These are phyloP conservation scores for Orbicella faveolata DNA, from an alignment of 64 coral and sea anemone genomes.

Conservation along the genomic window DNA sequence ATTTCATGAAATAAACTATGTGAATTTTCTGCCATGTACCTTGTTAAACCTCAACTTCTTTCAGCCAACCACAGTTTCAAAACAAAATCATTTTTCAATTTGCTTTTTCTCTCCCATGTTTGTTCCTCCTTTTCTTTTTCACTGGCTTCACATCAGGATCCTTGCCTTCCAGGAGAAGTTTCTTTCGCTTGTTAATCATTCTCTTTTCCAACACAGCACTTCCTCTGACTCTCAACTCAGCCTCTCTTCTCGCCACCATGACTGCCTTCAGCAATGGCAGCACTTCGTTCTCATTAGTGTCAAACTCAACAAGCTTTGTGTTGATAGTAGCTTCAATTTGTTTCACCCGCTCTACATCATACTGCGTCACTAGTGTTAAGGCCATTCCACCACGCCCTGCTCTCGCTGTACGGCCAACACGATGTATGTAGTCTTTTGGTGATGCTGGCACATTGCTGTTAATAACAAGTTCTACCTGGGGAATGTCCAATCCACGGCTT, in stretches of 20 bases:
- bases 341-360: constrained; percentile 81
- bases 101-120: not conserved
- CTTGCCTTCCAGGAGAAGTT: constrained; percentile 75
- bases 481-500: constrained; percentile 92
- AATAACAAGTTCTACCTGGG: constrained; percentile 92
- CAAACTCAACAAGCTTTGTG: constrained; percentile 79
- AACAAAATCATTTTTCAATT: not conserved
- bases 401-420: constrained; percentile 90
- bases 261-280: constrained; percentile 81
- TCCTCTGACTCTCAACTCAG: constrained; percentile 62
- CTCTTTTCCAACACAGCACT: constrained; percentile 81
- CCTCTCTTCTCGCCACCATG: constrained; percentile 80
- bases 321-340: constrained; percentile 74
- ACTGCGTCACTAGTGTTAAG: constrained; percentile 90
- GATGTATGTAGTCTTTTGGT: constrained; percentile 95
- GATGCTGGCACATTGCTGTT: constrained; percentile 92
- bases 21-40: too few relatives aligned
- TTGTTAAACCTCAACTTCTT: too few relatives aligned
- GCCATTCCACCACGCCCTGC: constrained; percentile 90
- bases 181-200: constrained; percentile 82
- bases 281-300: constrained; percentile 81
- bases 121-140: constrained; percentile 24
- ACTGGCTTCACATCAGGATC: constrained; percentile 52
- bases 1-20: too few relatives aligned
- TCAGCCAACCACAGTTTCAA: not conserved